Evolutionary conservation across 2,797 vertebrate genomes (phyloP).

Genomic region (Tapera naevia): DNA sequence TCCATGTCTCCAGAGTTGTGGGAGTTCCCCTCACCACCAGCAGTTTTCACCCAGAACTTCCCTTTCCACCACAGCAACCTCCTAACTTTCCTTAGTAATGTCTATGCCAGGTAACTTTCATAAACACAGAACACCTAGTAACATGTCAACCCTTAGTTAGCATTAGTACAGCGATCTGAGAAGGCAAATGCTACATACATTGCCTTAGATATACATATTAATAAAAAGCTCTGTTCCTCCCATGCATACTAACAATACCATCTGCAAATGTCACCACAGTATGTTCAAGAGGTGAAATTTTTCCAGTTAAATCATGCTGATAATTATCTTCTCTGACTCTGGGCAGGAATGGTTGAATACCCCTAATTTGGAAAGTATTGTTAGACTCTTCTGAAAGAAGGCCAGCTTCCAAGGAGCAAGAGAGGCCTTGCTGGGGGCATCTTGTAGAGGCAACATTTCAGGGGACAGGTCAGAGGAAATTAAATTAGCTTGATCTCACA

Average conservation of each 20-base stretch:
- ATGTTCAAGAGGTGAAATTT: not conserved
- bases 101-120: not conserved
- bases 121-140: not conserved
- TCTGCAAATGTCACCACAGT: not conserved
- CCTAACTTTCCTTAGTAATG: not conserved
- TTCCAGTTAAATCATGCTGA: not conserved
- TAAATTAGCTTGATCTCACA: not conserved
- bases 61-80: not conserved
- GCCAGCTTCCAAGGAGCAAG: not conserved
- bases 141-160: not conserved
- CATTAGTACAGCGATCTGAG: not conserved
- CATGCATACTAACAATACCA: not conserved
- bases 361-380: not conserved
- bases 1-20: not conserved
- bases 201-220: not conserved
- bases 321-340: not conserved
- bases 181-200: not conserved
- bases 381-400: not conserved
- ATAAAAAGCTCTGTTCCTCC: not conserved
- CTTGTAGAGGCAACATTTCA: not conserved
- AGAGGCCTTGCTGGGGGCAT: not conserved
- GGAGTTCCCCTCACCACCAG: not conserved
- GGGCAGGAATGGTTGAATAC: not conserved
- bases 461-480: not conserved
- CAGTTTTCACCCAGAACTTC: not conserved